Evolutionary conservation across 2,888 invertebrate species (phyloP), one percentile per base, ranked within the genome.

Genomic region (Athalia cordata): DNA sequence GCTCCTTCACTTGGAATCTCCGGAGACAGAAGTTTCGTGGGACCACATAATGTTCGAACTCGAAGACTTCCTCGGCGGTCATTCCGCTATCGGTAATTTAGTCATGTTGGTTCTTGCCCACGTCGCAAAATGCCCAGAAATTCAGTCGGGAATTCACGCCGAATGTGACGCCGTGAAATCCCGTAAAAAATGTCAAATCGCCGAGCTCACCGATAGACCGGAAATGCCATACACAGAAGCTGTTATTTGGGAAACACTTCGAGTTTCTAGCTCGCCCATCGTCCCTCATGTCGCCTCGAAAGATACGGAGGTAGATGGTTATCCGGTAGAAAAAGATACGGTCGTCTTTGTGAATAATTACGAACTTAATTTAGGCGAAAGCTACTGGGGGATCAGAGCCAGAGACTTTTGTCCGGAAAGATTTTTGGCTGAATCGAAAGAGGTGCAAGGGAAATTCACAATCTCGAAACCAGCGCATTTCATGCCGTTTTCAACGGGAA

Each of bases 271-370:
- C 0, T 97, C 97, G 0, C 97, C 97, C 0, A 97, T 97, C 79
- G 97, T 97, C 0, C 97, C 97, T 0, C 97, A 97, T 86, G 96
- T 96, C 0, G 96, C 97, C 0, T 95, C 95, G 0, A 93, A 94
- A 83, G 94, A 95, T 85, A 94, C 95, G 0, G 91, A 92, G 0
- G 93, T 97, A 5, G 93, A 93, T 62, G 96, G 95, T 0, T 95
- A 93, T 85, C 92, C 93, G 0, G 93, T 97, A 0, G 93, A 94
- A 70, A 95, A 95, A 85, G 96, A 95, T 0, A 96, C 96, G 0
- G 92, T 96, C 76, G 93, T 97, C 0, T 95, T 97, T 86, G 93
- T 97, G 45, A 97, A 97, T 86, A 97, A 96, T 86, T 96, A 95
- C 87, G 94, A 95, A 81, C 87, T 97, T 15, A 97, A 97, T 87